Conservation (phyloP, 1,140 invertebrate species). For the Luehdorfia chinensis region DNA sequence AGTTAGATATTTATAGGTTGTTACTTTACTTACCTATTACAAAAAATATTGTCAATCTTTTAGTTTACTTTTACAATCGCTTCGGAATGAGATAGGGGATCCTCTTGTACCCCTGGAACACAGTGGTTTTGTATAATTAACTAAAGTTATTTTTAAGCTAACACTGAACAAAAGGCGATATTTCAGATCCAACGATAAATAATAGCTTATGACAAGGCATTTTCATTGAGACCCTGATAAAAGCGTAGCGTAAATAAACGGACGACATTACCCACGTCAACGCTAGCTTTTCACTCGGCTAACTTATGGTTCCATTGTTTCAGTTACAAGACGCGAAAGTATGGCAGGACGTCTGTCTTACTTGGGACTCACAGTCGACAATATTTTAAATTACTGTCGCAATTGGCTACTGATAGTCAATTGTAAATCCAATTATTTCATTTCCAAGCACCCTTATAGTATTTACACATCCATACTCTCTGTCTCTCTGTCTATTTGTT, state of each 20-base stretch:
- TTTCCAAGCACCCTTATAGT: slow-evolving; percentile 3
- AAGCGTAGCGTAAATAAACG: slow-evolving; percentile 14
- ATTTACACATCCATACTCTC: too few species aligned
- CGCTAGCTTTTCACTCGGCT: slow-evolving; percentile 12
- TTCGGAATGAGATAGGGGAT: too few species aligned
- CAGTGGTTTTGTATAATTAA: too few species aligned
- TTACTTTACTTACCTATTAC: too few species aligned
- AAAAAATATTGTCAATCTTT: too few species aligned
- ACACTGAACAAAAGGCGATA: slow-evolving; percentile 1
- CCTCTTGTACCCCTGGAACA: too few species aligned
- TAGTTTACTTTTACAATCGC: too few species aligned
- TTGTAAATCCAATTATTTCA: slow-evolving; percentile 8
- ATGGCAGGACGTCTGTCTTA: slow-evolving; percentile 4
- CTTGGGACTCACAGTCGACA: not conserved
- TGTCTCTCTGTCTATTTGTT: too few species aligned
- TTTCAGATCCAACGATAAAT: slow-evolving; percentile 5
- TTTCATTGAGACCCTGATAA: slow-evolving; percentile 15
- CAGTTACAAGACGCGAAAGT: not conserved
- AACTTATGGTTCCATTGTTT: slow-evolving; percentile 14
- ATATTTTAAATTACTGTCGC: slow-evolving; percentile 9
- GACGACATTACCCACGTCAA: slow-evolving; percentile 15
- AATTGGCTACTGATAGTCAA: slow-evolving; percentile 10
- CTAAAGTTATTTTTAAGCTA: slow-evolving; percentile 14
- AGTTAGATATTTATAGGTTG: too few species aligned
- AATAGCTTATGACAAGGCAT: slow-evolving; percentile 4